Conservation (phyloP, 2,888 invertebrate genomes). For the Drosophila percnosoma region DNA sequence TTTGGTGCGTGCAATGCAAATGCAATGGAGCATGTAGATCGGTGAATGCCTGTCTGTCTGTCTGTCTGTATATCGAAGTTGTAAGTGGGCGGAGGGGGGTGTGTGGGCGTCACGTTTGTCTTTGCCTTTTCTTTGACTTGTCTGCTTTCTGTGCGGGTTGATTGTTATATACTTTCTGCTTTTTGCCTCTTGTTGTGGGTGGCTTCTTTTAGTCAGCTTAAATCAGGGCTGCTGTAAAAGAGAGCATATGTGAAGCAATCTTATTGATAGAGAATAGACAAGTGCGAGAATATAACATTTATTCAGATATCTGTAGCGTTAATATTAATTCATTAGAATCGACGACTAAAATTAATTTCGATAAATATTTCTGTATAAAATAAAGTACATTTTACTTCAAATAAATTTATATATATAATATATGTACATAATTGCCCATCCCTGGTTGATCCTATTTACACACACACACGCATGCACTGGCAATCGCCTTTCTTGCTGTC, state of each 20-base stretch:
- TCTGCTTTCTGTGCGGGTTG: slow-evolving; percentile 50
- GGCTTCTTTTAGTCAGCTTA: slow-evolving; percentile 30
- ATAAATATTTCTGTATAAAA: neutral
- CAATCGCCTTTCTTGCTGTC: slow-evolving; percentile 40
- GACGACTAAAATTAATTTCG: neutral
- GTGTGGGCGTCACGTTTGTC: slow-evolving; percentile 54
- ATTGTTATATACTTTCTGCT: slow-evolving; percentile 46
- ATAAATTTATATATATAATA: neutral
- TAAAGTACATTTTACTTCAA: neutral
- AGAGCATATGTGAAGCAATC: neutral
- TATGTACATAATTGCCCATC: slow-evolving; percentile 24
- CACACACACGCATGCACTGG: slow-evolving; percentile 12
- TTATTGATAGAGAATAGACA: neutral
- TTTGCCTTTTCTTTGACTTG: slow-evolving; percentile 20
- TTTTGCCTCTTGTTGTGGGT: slow-evolving; percentile 50
- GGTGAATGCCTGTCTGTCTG: slow-evolving; percentile 14
- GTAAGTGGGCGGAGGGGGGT: neutral
- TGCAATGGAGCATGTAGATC: slow-evolving; percentile 65
- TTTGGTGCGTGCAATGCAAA: slow-evolving; percentile 78
- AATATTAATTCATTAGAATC: neutral
- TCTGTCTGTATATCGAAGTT: slow-evolving; percentile 13
- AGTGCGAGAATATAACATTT: neutral
- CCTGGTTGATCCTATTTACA: slow-evolving; percentile 49
- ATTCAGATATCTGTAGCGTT: neutral
- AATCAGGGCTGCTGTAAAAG: slow-evolving; percentile 29